A percentile compares a stretch with the other conserved stretches of the same genome.
Conservation (phyloP, 1,140 invertebrate species). For the Carposina sasakii region DNA sequence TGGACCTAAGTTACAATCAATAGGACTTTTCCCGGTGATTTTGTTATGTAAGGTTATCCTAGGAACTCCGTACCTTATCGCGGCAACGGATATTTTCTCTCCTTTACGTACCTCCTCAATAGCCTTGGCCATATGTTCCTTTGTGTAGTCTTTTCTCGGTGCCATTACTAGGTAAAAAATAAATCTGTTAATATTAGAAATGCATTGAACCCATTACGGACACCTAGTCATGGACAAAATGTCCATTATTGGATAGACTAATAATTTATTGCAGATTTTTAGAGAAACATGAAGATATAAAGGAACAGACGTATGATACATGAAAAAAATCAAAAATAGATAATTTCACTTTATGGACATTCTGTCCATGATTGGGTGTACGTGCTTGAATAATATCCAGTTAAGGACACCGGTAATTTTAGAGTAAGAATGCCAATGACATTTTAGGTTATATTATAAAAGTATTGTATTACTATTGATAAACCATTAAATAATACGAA, state of each 20-base stretch:
- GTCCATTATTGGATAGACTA: slow-evolving; percentile 18
- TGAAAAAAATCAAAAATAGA: slow-evolving; percentile 19
- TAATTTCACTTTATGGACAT: slow-evolving; percentile 22
- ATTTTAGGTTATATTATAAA: slow-evolving; percentile 19
- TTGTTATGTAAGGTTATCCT: slow-evolving; percentile 22
- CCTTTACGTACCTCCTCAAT: slow-evolving; percentile 16
- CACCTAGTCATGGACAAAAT: slow-evolving; percentile 22
- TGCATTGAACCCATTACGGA: no score
- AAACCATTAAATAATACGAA: slow-evolving; percentile 19
- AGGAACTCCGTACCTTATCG: slow-evolving; percentile 16
- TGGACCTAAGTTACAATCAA: no score
- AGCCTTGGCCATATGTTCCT: slow-evolving; percentile 18
- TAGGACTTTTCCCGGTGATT: slow-evolving; percentile 16
- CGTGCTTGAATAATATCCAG: slow-evolving; percentile 22
- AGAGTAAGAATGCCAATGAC: slow-evolving; percentile 15
- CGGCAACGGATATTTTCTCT: slow-evolving; percentile 15
- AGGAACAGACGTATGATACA: slow-evolving; percentile 16
- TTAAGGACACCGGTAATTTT: slow-evolving; percentile 19
- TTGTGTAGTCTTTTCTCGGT: slow-evolving; percentile 15
- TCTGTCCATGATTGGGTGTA: slow-evolving; percentile 22
- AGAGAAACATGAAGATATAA: slow-evolving; percentile 19
- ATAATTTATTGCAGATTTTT: slow-evolving; percentile 20
- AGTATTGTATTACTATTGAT: slow-evolving; percentile 19
- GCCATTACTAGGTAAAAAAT: slow-evolving; percentile 26
- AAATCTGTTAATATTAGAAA: no score